Conservation (phyloP, 2,888 invertebrate genomes). For the Drosophila cognata region DNA sequence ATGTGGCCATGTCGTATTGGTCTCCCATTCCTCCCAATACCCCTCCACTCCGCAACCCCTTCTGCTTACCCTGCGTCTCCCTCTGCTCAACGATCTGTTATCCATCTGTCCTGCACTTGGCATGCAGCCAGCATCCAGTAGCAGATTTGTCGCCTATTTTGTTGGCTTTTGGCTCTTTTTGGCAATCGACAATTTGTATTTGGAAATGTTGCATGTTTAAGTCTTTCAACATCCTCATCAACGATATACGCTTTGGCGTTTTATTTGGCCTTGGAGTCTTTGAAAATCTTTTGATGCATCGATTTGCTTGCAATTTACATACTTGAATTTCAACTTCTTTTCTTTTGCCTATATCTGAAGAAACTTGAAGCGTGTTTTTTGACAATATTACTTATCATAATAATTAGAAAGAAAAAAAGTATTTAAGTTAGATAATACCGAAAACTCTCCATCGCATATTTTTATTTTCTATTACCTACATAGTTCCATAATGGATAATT, state of each 20-base stretch:
- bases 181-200: conserved; percentile 74
- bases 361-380: background rate
- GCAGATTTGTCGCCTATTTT: conserved; percentile 79
- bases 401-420: background rate
- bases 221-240: conserved; percentile 69
- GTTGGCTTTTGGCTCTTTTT: conserved; percentile 55
- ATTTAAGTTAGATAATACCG: background rate
- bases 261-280: conserved; percentile 42
- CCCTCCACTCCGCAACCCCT: background rate
- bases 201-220: conserved; percentile 70
- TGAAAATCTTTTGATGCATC: conserved; percentile 12
- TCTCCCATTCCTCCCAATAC: conserved; percentile 2
- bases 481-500: background rate
- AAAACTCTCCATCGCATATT: background rate
- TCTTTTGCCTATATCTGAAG: background rate
- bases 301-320: conserved; percentile 43
- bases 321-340: conserved; percentile 3
- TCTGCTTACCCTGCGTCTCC: background rate
- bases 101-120: conserved; percentile 45
- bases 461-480: background rate
- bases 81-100: conserved; percentile 4
- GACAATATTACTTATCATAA: background rate
- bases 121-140: conserved; percentile 52
- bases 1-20: conserved; percentile 52
- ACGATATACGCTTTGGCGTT: conserved; percentile 34